Conservation (phyloP, 2,888 invertebrate species). For the Ophion slaviceki region DNA sequence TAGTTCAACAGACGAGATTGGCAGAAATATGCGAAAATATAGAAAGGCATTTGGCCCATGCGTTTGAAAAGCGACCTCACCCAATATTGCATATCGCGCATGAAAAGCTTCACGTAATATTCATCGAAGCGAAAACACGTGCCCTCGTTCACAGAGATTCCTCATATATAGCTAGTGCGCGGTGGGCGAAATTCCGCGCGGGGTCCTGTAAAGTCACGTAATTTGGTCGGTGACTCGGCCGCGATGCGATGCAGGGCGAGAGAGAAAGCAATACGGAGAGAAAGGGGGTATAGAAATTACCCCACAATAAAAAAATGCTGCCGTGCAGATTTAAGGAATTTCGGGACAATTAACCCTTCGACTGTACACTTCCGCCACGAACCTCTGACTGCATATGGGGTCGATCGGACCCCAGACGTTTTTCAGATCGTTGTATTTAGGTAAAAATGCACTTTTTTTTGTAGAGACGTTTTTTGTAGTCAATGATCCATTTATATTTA, state of each 20-base stretch:
- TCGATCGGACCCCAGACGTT: too few relatives aligned
- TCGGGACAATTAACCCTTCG: too few relatives aligned
- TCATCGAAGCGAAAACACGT: conserved; percentile 43
- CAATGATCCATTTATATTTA: too few relatives aligned
- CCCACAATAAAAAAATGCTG: conserved; percentile 45
- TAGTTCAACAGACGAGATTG: not conserved
- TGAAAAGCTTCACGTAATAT: conserved; percentile 48
- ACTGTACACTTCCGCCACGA: too few relatives aligned
- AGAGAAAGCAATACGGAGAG: not conserved
- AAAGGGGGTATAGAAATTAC: conserved; percentile 68
- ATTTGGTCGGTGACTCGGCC: conserved; percentile 70
- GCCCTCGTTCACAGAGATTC: conserved; percentile 31
- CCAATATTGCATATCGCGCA: conserved; percentile 35
- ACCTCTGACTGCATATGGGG: too few relatives aligned
- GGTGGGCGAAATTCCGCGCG: conserved; percentile 48
- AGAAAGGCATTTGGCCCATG: not conserved
- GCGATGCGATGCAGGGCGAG: not conserved
- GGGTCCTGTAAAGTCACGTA: conserved; percentile 74
- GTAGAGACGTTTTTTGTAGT: too few relatives aligned
- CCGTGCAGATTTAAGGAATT: not conserved
- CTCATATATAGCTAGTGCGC: conserved; percentile 29
- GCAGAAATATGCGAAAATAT: conserved; percentile 2
- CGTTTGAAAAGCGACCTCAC: conserved; percentile 26
- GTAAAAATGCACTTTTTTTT: too few relatives aligned
- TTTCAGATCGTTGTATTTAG: too few relatives aligned